Evolutionary conservation across 2,888 invertebrate genomes (phyloP), one percentile per base, ranked within the genome.

Genomic region (Mesodorylaimus sp.): DNA sequence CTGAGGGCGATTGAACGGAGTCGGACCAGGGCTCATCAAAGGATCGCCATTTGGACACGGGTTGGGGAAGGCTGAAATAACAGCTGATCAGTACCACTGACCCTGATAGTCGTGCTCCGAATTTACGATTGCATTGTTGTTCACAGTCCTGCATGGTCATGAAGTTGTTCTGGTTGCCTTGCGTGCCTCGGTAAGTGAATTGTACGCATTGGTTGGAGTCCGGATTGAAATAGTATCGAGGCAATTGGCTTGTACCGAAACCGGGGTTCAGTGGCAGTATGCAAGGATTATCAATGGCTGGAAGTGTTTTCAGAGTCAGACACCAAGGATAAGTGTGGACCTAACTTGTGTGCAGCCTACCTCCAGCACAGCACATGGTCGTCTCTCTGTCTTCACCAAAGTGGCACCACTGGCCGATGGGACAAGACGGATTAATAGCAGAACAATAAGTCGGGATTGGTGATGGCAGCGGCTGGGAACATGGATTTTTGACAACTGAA

Each of bases 321-420:
- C n/a, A n/a, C n/a, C n/a, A n/a, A n/a, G n/a, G n/a, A n/a, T n/a
- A n/a, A n/a, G n/a, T n/a, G n/a, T n/a, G n/a, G n/a, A n/a, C n/a
- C n/a, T n/a, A n/a, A n/a, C n/a, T n/a, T n/a, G n/a, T n/a, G n/a
- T 19, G n/a, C 39, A 23, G 41, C 37, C 24, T 46, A 42, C 53
- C 41, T 37, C 27, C 36, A 23, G 50, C 46, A 26, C 64, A 64
- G 54, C 64, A 64, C 1, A 63, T 62, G 16, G 64, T 52, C 10
- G 48, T 64, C 1, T 55, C 55, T 28, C 54, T 44, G 47, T 58
- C 58, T 16, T 19, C 47, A 27, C 64, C 64, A 43, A 64, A 54
- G 50, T 64, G 64, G 49, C 64, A 64, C 62, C 62, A 64, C 49
- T 62, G 56, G 42, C 56, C 57, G 21, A 29, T 16, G 2, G 41